Conservation (phyloP, 2,797 vertebrate species). For the Enteromius paludinosus region DNA sequence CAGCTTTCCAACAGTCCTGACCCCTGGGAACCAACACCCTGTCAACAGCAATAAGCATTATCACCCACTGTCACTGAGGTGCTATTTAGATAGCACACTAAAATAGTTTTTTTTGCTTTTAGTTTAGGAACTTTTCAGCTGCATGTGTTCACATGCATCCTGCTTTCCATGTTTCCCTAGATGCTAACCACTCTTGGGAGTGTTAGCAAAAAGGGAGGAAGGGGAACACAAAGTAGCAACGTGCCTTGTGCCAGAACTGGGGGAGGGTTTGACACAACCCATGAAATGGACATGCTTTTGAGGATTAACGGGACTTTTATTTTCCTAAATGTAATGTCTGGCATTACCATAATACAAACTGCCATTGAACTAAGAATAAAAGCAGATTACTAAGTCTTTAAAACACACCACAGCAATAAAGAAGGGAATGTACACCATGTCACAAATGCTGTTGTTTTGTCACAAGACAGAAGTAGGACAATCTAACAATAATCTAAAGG, state of each 20-base stretch:
- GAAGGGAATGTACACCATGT: neutral
- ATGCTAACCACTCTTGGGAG: neutral
- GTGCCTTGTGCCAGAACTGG: neutral
- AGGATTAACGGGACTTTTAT: constrained; percentile 75
- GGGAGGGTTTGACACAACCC: constrained; percentile 10
- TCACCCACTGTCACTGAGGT: constrained; percentile 19
- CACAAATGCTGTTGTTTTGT: constrained; percentile 3
- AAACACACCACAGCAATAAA: constrained; percentile 26
- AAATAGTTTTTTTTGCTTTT: neutral
- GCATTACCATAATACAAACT: constrained; percentile 68
- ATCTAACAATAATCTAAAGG: constrained; percentile 26
- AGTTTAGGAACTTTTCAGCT: constrained; percentile 47
- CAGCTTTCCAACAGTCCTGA: constrained; percentile 49
- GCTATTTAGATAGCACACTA: neutral
- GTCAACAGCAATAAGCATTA: constrained; percentile 69
- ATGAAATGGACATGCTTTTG: constrained; percentile 51
- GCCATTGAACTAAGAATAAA: constrained; percentile 16
- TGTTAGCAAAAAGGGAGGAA: neutral
- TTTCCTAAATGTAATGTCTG: constrained; percentile 67
- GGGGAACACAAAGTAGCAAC: neutral
- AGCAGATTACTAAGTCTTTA: constrained; percentile 30
- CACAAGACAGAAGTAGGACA: constrained; percentile 19
- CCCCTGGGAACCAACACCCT: constrained; percentile 60
- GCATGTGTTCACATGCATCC: constrained; percentile 18
- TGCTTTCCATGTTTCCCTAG: constrained; percentile 9